Evolutionary conservation across 1,140 invertebrate species (phyloP).

Genomic region (Drosophila sproati): DNA sequence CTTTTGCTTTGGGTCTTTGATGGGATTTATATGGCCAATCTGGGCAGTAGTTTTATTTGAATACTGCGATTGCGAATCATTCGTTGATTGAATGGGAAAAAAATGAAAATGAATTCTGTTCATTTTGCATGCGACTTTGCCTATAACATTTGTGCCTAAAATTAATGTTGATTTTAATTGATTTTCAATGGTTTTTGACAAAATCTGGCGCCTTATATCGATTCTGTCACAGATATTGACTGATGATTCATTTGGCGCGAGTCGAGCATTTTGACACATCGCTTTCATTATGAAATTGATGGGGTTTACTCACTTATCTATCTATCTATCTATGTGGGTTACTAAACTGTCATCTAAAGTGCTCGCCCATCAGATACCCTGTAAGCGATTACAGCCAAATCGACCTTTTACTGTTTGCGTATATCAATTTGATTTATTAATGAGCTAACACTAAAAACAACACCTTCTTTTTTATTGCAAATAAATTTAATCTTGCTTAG

Average conservation of each 20-base stretch:
- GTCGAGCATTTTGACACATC: slow-evolving; percentile 32
- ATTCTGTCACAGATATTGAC: slow-evolving; percentile 27
- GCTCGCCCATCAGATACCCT: slow-evolving; percentile 4
- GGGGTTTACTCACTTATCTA: slow-evolving; percentile 37
- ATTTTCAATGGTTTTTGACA: slow-evolving; percentile 24
- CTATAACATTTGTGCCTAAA: slow-evolving; percentile 15
- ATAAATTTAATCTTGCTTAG: too few relatives aligned
- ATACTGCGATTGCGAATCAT: slow-evolving; percentile 53
- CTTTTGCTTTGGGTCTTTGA: slow-evolving; percentile 18
- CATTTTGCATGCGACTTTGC: not conserved
- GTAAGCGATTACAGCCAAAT: not conserved
- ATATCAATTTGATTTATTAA: too few relatives aligned
- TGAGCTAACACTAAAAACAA: too few relatives aligned
- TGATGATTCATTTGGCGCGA: slow-evolving; percentile 40
- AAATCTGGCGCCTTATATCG: slow-evolving; percentile 18
- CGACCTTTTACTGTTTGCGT: not conserved
- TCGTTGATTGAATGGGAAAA: slow-evolving; percentile 16
- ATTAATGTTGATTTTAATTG: slow-evolving; percentile 29
- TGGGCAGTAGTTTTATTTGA: slow-evolving; percentile 68
- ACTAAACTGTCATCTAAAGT: not conserved
- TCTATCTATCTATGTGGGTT: slow-evolving; percentile 16
- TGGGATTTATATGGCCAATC: slow-evolving; percentile 49
- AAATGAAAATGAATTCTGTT: not conserved
- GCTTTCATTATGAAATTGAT: slow-evolving; percentile 41
- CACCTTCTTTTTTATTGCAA: too few relatives aligned